These are phyloP conservation scores for Drosophila seguyi DNA, from an alignment of 1,140 invertebrate genomes.

Conservation along the genomic window DNA sequence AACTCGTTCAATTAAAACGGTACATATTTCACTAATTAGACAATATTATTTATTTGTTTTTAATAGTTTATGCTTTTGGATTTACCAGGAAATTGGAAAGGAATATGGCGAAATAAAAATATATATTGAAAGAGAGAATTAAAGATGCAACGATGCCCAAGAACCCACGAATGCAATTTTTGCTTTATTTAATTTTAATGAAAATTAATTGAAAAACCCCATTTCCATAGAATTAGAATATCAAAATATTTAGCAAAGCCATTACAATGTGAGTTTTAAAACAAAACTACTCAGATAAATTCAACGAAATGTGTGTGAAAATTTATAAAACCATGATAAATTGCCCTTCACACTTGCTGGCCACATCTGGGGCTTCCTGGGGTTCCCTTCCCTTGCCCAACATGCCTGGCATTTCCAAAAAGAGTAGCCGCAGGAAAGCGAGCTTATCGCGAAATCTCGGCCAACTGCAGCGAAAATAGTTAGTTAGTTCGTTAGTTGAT, in stretches of 20 bases:
- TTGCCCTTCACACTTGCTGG: neutral
- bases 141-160: too few relatives aligned
- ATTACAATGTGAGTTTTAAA: neutral
- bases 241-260: neutral
- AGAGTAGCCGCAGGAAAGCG: conserved; percentile 8
- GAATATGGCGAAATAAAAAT: neutral
- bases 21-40: too few relatives aligned
- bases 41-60: neutral
- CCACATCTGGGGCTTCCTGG: neutral
- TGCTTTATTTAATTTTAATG: neutral
- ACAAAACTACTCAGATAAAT: neutral
- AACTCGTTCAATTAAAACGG: too few relatives aligned
- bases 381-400: neutral
- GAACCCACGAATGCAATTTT: neutral
- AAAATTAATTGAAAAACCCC: neutral
- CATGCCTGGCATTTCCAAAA: neutral
- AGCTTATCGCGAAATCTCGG: conserved; percentile 55
- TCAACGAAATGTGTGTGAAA: neutral
- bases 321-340: neutral
- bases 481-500: conserved; percentile 44
- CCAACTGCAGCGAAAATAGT: conserved; percentile 49
- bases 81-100: too few relatives aligned
- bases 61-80: neutral
- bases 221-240: neutral
- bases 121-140: neutral